Percentiles rank a stretch among this genome's conserved stretches.
These are phyloP conservation scores for Lophius piscatorius DNA, from an alignment of 2,113 vertebrate species.

Conservation along the genomic window DNA sequence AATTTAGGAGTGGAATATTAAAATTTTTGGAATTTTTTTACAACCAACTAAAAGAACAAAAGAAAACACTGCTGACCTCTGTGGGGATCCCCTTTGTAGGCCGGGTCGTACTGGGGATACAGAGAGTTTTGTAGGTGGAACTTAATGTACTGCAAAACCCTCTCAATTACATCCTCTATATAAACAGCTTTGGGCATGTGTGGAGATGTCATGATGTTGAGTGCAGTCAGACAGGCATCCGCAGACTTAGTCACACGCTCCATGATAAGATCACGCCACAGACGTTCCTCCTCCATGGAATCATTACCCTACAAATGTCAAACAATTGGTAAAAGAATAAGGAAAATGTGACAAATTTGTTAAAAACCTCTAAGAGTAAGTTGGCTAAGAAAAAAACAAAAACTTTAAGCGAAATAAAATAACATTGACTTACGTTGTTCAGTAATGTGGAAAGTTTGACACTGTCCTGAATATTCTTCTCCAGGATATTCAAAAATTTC, in stretches of 20 bases:
- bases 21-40: no score
- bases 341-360: neutral
- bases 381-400: neutral
- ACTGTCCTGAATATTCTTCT: conserved; percentile 98
- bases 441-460: conserved; percentile 93
- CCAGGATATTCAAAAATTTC: conserved; percentile 92
- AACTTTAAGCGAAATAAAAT: no score
- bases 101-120: conserved; percentile 97
- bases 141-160: conserved; percentile 96
- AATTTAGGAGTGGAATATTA: no score
- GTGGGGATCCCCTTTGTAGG: conserved; percentile 87
- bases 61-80: conserved; percentile 80
- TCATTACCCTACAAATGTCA: conserved; percentile 85
- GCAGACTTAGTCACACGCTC: conserved; percentile 97
- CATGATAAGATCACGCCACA: conserved; percentile 98
- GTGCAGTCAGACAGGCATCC: conserved; percentile 93
- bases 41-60: neutral
- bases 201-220: conserved; percentile 97
- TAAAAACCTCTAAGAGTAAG: neutral
- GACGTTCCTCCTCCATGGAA: conserved; percentile 93
- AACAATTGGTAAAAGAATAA: neutral
- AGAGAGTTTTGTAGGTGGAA: conserved; percentile 96
- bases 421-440: conserved; percentile 87
- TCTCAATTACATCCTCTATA: conserved; percentile 97
- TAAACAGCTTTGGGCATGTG: conserved; percentile 97